phyloP scores from a whole-genome alignment of 1,140 invertebrate species.

The Leguminivora glycinivorella region DNA sequence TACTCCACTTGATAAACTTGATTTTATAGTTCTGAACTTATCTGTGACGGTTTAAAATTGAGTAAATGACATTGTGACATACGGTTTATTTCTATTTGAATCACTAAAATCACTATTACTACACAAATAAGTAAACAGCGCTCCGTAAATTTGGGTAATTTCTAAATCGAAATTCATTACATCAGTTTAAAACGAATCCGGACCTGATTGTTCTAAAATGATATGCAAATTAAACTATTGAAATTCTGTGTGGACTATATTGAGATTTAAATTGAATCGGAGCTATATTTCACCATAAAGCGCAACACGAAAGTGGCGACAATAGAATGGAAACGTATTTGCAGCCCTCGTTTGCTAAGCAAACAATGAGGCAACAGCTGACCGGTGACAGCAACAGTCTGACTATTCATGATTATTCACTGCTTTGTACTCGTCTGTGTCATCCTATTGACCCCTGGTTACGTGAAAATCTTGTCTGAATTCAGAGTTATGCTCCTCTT shows the following conservation, averaged over 20 bases:
- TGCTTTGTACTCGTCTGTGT: not conserved
- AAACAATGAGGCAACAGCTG: constrained; percentile 18
- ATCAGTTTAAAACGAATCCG: not conserved
- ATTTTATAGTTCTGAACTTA: not conserved
- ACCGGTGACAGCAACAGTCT: not conserved
- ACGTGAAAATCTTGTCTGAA: too few species aligned
- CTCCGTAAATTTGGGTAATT: not conserved
- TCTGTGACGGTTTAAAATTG: not conserved
- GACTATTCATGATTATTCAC: not conserved
- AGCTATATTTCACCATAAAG: not conserved
- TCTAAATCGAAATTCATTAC: not conserved
- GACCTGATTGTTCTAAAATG: not conserved
- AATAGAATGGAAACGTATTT: constrained; percentile 20
- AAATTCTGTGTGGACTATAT: not conserved
- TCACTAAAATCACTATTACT: too few species aligned
- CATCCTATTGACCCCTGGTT: not conserved
- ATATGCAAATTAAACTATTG: constrained; percentile 5
- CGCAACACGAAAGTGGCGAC: constrained; percentile 2
- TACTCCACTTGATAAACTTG: not conserved
- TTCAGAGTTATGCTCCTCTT: too few species aligned
- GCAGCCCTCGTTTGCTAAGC: not conserved
- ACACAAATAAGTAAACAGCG: not conserved
- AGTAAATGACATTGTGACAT: constrained; percentile 21
- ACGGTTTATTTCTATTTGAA: too few species aligned
- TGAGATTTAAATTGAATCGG: constrained; percentile 9